A percentile compares a stretch with the other conserved stretches of the same genome.
Evolutionary conservation across 2,888 invertebrate genomes (phyloP).

Genomic region (Acronicta aceris): DNA sequence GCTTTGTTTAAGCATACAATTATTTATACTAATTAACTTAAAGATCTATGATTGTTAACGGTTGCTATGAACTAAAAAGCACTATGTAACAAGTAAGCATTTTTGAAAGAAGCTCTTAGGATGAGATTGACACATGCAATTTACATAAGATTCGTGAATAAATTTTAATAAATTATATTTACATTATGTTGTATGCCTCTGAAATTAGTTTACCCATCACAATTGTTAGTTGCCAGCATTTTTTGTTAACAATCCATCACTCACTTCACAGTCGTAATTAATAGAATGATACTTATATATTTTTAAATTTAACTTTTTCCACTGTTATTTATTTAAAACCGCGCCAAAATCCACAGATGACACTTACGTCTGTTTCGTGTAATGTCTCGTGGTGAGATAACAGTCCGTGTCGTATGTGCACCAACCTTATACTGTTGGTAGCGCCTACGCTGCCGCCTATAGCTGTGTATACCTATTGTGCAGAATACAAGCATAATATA

Average conservation of each 20-base stretch:
- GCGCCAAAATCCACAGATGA: conserved; percentile 22
- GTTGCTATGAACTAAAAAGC: too few species aligned
- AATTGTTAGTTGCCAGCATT: conserved; percentile 26
- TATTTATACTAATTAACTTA: too few species aligned
- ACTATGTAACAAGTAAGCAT: too few species aligned
- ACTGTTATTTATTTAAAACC: conserved; percentile 20
- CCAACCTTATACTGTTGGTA: conserved; percentile 76
- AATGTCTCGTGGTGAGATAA: conserved; percentile 75
- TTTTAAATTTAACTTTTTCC: conserved; percentile 13
- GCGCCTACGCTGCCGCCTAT: conserved; percentile 76
- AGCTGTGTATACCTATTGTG: conserved; percentile 26
- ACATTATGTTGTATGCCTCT: conserved; percentile 13
- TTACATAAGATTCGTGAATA: conserved; percentile 10
- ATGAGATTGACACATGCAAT: conserved; percentile 6
- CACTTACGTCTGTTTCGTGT: conserved; percentile 79
- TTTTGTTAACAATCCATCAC: conserved; percentile 31
- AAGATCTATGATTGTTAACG: too few species aligned
- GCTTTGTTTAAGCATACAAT: too few species aligned
- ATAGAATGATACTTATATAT: conserved; percentile 5
- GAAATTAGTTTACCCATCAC: conserved; percentile 18
- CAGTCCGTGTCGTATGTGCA: conserved; percentile 64
- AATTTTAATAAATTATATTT: conserved; percentile 22
- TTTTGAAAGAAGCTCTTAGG: background rate
- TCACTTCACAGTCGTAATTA: conserved; percentile 45
- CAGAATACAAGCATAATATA: conserved; percentile 4